phyloP scores from a whole-genome alignment of 2,888 invertebrate species.

The Rotaria socialis region DNA sequence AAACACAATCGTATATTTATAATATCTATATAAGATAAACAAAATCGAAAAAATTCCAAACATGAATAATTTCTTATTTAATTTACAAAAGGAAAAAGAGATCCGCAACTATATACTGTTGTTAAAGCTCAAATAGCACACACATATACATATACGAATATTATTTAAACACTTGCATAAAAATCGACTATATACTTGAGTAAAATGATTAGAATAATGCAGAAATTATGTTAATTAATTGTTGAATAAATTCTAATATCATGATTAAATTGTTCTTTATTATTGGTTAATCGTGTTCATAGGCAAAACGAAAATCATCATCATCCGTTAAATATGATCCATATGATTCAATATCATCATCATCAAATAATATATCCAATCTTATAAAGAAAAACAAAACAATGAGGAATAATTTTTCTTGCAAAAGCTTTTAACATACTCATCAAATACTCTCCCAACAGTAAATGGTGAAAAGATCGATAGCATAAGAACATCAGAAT shows the following conservation, averaged over 20 bases:
- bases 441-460: neutral
- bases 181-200: no score
- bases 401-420: neutral
- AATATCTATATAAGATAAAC: neutral
- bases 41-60: neutral
- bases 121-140: neutral
- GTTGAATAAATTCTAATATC: neutral
- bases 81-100: neutral
- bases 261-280: neutral
- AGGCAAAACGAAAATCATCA: neutral
- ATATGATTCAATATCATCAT: conserved; percentile 11
- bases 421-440: neutral
- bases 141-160: neutral
- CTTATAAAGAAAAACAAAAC: neutral
- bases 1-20: neutral
- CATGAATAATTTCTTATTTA: neutral
- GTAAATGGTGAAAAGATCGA: neutral
- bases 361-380: neutral
- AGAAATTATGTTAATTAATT: no score
- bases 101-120: neutral
- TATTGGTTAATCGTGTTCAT: neutral
- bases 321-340: neutral
- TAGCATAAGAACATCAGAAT: conserved; percentile 6
- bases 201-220: no score
- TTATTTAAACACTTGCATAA: neutral